A percentile compares a stretch with the other conserved stretches of the same genome.
Evolutionary conservation across 2,888 invertebrate genomes (phyloP).

Genomic region (Drosophila cognata): DNA sequence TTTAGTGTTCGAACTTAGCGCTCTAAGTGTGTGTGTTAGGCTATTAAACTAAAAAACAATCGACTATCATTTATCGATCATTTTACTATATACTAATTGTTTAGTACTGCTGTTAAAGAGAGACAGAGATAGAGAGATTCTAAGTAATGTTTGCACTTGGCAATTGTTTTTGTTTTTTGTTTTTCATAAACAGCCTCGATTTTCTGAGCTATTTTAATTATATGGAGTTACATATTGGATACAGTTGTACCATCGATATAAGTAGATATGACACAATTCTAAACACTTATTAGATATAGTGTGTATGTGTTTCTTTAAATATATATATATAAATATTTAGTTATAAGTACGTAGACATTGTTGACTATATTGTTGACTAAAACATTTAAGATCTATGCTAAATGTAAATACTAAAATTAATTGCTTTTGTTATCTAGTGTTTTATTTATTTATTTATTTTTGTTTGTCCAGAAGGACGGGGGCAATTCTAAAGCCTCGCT

Average conservation of each 20-base stretch:
- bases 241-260: constrained; percentile 62
- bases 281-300: constrained; percentile 58
- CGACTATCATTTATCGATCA: constrained; percentile 36
- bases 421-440: constrained; percentile 19
- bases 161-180: constrained; percentile 19
- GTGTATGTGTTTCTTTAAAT: constrained; percentile 22
- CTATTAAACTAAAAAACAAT: constrained; percentile 53
- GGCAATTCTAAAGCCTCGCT: constrained; percentile 50
- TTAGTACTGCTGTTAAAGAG: constrained; percentile 34
- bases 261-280: constrained; percentile 65
- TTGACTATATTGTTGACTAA: constrained; percentile 57
- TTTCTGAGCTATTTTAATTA: constrained; percentile 49
- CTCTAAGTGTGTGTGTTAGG: constrained; percentile 51
- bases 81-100: constrained; percentile 54
- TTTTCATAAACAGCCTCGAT: constrained; percentile 47
- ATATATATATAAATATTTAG: constrained; percentile 29
- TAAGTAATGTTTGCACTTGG: constrained; percentile 37
- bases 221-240: constrained; percentile 50
- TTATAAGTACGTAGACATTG: constrained; percentile 62
- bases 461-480: constrained; percentile 3
- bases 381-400: constrained; percentile 70
- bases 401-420: constrained; percentile 51
- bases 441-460: background rate
- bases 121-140: constrained; percentile 22
- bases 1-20: constrained; percentile 55